Base-by-base conservation (phyloP, 2,113 vertebrate genomes). In the Heptranchias perlo region DNA sequence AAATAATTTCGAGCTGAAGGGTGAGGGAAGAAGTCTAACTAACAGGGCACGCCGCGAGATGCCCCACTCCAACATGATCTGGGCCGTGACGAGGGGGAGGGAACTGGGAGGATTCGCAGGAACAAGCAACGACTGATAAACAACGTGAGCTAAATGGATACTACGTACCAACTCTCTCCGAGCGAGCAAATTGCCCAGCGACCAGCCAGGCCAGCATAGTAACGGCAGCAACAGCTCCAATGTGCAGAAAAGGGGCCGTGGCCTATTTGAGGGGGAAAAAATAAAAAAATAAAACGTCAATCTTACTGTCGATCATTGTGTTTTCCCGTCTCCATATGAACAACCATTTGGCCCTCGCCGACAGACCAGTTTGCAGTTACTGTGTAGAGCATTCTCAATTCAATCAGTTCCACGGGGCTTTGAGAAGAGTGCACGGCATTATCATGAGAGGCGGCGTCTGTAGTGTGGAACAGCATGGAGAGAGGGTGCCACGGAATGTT, bases 171-270 rank as follows among this genome's bases (percentile, higher is more conserved):
- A 98, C 98, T 97, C 98, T 98, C 96, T 99, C 99, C 0, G 97
- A 97, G 0, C 98, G 98, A 78, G 98, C 98, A 28, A 99, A 98
- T 96, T 99, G 99, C 96, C 98, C 99, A 0, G 99, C 99, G 61
- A 99, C 97, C 49, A 99, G 98, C 99, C 99, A 99, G 0, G 99
- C 98, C 97, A 99, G 97, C 0, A 98, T 98, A 0, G 99, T 99
- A 96, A 98, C 96, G 0, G 98, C 98, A 0, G 97, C 98, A 16
- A 99, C 97, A 2, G 99, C 99, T 93, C 99, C 99, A 39, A 99
- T 97, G 96, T 99, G 99, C 97, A 99, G 97, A 97, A 99, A 99
- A 0, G 99, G 99, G 58, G 98, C 99, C 25, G 99, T 99, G 73
- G 99, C 99, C 99, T 99, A 97, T 39, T 54, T 2, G 44, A 14